phyloP scores from a whole-genome alignment of 1,140 invertebrate genomes.

The Steinernema feltiae region DNA sequence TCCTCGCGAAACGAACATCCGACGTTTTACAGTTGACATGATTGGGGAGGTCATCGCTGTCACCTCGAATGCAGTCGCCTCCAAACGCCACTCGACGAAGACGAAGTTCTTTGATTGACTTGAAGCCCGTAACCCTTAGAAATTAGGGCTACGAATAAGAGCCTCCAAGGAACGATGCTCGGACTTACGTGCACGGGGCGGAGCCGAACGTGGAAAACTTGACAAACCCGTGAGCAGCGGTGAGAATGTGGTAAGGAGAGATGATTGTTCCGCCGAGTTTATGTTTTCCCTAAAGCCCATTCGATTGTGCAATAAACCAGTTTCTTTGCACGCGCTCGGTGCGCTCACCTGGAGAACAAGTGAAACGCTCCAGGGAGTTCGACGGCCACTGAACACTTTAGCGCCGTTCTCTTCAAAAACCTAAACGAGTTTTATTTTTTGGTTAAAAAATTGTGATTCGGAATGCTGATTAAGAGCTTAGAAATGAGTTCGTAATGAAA shows the following conservation, averaged over 20 bases:
- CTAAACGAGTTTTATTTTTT: background rate
- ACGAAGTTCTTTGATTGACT: constrained; percentile 15
- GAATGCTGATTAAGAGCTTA: constrained; percentile 16
- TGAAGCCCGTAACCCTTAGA: constrained; percentile 16
- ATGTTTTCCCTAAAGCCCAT: constrained; percentile 15
- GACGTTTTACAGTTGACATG: constrained; percentile 8
- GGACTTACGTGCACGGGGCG: constrained; percentile 18
- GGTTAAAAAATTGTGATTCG: background rate
- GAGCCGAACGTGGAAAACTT: constrained; percentile 11
- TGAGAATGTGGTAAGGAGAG: constrained; percentile 24
- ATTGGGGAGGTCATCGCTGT: background rate
- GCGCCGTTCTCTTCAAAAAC: background rate
- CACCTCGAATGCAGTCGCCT: constrained; percentile 22
- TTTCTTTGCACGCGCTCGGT: no score
- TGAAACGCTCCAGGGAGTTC: constrained; percentile 20
- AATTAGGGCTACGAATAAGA: background rate
- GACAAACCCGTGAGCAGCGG: constrained; percentile 19
- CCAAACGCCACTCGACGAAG: constrained; percentile 17
- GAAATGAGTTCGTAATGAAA: background rate
- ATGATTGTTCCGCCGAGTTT: constrained; percentile 19
- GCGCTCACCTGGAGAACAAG: constrained; percentile 16
- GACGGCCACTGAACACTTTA: background rate
- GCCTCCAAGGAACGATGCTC: background rate
- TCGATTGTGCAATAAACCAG: no score
- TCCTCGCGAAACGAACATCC: constrained; percentile 6